A percentile compares a stretch with the other conserved stretches of the same genome.
These are phyloP conservation scores for Manis javanica DNA, from an alignment of 2,797 vertebrate genomes.

Conservation along the genomic window DNA sequence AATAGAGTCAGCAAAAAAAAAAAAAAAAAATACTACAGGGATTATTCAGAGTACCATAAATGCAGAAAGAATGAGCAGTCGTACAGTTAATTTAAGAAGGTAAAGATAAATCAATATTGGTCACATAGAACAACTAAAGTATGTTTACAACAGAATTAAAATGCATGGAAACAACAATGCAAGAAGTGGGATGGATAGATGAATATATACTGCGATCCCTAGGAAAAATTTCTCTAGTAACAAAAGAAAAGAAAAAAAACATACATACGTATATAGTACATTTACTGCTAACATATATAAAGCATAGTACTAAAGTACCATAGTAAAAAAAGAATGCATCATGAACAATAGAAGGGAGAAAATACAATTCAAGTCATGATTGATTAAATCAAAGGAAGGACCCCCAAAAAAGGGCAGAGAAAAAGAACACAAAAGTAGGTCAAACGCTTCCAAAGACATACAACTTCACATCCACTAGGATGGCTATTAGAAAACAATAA, in stretches of 20 bases:
- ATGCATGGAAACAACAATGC: not conserved
- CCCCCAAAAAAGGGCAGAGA: not conserved
- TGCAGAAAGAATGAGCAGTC: not conserved
- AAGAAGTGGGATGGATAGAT: not conserved
- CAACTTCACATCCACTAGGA: not conserved
- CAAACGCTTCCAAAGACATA: not conserved
- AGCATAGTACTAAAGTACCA: not conserved
- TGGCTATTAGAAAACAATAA: too few relatives aligned
- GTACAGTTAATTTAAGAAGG: not conserved
- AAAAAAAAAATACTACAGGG: not conserved
- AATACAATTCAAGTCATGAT: not conserved
- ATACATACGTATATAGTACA: not conserved
- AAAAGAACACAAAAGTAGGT: not conserved
- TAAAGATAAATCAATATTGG: not conserved
- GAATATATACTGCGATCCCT: not conserved
- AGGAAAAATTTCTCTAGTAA: not conserved
- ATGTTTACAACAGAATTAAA: not conserved
- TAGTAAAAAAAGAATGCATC: not conserved
- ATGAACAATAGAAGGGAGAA: not conserved
- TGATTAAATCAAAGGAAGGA: not conserved
- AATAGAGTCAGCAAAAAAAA: too few relatives aligned
- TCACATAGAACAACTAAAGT: not conserved
- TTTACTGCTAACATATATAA: not conserved
- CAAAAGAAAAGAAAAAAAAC: not conserved
- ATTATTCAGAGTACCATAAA: not conserved